Evolutionary conservation across 2,113 vertebrate genomes (phyloP).

Genomic region (Rhagologus leucostigma): DNA sequence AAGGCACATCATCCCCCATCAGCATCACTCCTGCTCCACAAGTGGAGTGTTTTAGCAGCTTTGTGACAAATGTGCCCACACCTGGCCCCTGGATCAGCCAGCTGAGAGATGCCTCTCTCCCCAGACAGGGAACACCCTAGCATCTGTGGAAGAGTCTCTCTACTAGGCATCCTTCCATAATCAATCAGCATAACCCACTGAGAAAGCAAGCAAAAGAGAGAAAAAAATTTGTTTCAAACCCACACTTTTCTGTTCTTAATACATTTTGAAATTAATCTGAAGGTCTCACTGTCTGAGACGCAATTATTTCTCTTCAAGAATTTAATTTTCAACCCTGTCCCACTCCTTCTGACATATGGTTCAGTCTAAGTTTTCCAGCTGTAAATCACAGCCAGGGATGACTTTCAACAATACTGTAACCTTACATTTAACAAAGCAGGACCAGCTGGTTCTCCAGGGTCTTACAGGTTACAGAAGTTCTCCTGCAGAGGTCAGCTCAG

Average conservation of each 20-base stretch:
- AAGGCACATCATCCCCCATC: fast-evolving
- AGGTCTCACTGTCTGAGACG: background rate
- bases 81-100: background rate
- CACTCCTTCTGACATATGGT: background rate
- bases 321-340: background rate
- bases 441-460: background rate
- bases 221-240: background rate
- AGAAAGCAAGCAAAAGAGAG: background rate
- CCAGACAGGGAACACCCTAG: background rate
- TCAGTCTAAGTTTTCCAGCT: background rate
- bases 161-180: background rate
- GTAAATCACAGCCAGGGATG: background rate
- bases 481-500: background rate
- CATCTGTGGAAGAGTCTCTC: background rate
- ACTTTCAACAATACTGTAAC: background rate
- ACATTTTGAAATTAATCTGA: background rate
- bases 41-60: background rate
- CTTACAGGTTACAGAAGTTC: background rate
- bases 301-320: background rate
- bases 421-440: background rate
- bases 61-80: background rate
- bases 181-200: background rate
- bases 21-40: background rate
- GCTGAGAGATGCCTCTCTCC: background rate
- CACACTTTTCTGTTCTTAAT: background rate